Base-by-base conservation (phyloP, 2,888 invertebrate genomes). In the Caenorhabditis sinica region DNA sequence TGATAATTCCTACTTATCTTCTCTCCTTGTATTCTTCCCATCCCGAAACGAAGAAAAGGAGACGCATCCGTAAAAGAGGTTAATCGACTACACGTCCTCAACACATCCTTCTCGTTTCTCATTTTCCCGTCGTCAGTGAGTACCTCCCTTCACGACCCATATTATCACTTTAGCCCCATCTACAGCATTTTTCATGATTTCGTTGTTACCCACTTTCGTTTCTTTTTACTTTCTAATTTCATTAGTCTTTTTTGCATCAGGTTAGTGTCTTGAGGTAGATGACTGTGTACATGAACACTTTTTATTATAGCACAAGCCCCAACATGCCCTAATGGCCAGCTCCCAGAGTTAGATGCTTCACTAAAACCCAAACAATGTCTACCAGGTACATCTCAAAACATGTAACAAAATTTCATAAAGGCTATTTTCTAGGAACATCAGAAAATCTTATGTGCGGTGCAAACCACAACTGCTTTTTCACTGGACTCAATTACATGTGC, bases 401-500 rank as follows among this genome's bases (percentile, higher is more conserved):
- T 13, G 15, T 45, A 5, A 43, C 3, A 49, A n/a, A 28, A 17
- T 20, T 13, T n/a, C n/a, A n/a, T n/a, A n/a, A n/a, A n/a, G n/a
- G n/a, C n/a, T n/a, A n/a, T n/a, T n/a, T n/a, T n/a, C 20, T 25
- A 90, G 90, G 90, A 13, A 88, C 89, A 33, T 85, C 89, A 3
- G 89, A 89, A 61, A 82, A 88, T 40, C 66, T 83, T 13, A 86
- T 90, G 8, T 92, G 92, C 76, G 92, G 92, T 0, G 61, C 84
- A 6, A 87, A 88, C n/a, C 90, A 91, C 68, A 87, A 88, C 13
- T 92, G 92, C 73, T 92, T 87, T 82, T 92, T 92, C 83, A 91
- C 92, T 36, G 92, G 92, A 15, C 88, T 91, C 74, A 92, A 92
- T 80, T 92, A 92, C 73, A 90, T 91, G 82, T 92, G 92, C 74